Conservation (phyloP, 2,113 vertebrate species). For the Clupea harengus region DNA sequence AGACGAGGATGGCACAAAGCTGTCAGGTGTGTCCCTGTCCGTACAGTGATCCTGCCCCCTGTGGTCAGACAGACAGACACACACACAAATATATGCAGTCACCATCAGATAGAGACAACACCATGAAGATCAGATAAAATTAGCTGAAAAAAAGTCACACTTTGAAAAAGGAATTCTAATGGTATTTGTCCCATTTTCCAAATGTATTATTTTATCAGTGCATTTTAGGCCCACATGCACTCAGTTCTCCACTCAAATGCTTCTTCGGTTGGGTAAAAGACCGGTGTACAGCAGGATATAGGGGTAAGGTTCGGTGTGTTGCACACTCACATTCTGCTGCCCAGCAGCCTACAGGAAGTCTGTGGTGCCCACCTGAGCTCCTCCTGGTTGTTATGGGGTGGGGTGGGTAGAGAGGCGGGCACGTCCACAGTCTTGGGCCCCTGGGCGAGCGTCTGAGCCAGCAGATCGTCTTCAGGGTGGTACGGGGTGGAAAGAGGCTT, state of each 20-base stretch:
- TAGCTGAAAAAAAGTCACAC: no score
- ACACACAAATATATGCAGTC: background rate
- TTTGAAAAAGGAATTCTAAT: no score
- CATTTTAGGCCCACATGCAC: no score
- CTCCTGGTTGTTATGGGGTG: conserved; percentile 95
- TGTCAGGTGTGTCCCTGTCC: conserved; percentile 80
- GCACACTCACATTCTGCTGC: background rate
- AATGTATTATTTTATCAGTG: no score
- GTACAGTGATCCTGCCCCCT: conserved; percentile 84
- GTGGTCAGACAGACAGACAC: conserved; percentile 31
- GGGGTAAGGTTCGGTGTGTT: background rate
- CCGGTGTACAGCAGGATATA: background rate
- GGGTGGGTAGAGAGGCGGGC: conserved; percentile 92
- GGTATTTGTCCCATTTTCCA: no score
- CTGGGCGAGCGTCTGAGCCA: conserved; percentile 81
- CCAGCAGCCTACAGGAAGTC: background rate
- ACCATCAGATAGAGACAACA: background rate
- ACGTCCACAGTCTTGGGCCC: conserved; percentile 89
- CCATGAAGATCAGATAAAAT: background rate
- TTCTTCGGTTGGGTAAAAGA: no score
- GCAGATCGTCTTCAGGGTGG: conserved; percentile 81
- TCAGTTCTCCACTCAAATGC: no score
- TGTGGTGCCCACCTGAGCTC: conserved; percentile 79
- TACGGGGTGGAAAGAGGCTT: conserved; percentile 88
- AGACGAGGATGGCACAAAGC: conserved; percentile 91